phyloP scores from a whole-genome alignment of 2,888 invertebrate genomes.

The Limenitis camilla region DNA sequence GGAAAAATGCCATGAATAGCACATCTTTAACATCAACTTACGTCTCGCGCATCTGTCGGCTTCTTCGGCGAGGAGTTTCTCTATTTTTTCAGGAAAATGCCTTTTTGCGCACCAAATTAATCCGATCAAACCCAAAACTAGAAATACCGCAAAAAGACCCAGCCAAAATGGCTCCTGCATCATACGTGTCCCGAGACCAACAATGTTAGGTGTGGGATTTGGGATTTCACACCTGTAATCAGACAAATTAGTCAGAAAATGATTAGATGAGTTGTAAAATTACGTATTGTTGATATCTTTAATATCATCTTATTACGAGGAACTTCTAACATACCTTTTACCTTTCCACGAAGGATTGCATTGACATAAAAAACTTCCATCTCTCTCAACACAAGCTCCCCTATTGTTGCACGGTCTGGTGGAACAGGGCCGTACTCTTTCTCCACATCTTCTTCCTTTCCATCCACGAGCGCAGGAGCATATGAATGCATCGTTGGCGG shows the following conservation, averaged over 20 bases:
- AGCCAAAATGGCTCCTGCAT: slow-evolving; percentile 92
- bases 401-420: slow-evolving; percentile 83
- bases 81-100: slow-evolving; percentile 90
- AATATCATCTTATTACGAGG: too few species aligned
- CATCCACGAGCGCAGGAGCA: slow-evolving; percentile 82
- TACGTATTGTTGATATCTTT: too few species aligned
- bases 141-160: slow-evolving; percentile 87
- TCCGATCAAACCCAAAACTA: slow-evolving; percentile 85
- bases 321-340: slow-evolving; percentile 41
- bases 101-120: slow-evolving; percentile 88
- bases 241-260: background rate
- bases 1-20: too few species aligned
- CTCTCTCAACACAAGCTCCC: slow-evolving; percentile 81
- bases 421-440: slow-evolving; percentile 80
- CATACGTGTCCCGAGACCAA: slow-evolving; percentile 83
- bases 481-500: slow-evolving; percentile 42
- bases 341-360: slow-evolving; percentile 86
- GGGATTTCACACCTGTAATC: slow-evolving; percentile 79
- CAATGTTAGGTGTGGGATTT: slow-evolving; percentile 67
- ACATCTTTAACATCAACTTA: slow-evolving; percentile 46
- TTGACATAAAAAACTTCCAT: slow-evolving; percentile 79
- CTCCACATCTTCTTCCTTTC: slow-evolving; percentile 79
- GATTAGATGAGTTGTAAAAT: background rate
- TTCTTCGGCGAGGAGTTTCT: slow-evolving; percentile 87
- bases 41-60: slow-evolving; percentile 82